Percentiles rank a stretch among this genome's conserved stretches.
phyloP scores from a whole-genome alignment of 2,888 invertebrate species.

The Latrodectus elegans region DNA sequence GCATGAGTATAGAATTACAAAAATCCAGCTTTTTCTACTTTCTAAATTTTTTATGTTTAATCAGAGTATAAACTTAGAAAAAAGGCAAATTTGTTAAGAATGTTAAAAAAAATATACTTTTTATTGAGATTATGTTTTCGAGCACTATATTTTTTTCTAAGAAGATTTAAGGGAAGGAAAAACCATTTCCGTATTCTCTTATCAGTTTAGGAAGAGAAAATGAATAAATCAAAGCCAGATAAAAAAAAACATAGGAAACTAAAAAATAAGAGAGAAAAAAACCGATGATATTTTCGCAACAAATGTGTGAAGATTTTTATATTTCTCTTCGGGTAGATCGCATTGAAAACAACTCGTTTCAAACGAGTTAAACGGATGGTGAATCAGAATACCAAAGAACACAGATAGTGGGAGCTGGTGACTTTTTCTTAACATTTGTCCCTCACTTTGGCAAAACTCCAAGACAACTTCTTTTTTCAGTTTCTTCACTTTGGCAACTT shows the following conservation, averaged over 20 bases:
- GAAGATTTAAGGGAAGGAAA: background rate
- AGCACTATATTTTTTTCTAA: background rate
- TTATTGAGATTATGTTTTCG: background rate
- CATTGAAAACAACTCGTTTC: constrained; percentile 24
- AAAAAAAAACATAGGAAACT: background rate
- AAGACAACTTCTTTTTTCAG: constrained; percentile 12
- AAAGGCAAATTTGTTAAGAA: too few species aligned
- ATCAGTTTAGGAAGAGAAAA: background rate
- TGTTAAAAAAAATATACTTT: too few species aligned
- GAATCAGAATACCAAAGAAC: constrained; percentile 38
- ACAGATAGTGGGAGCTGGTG: constrained; percentile 35
- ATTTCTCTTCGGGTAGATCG: background rate
- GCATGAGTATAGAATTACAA: too few species aligned
- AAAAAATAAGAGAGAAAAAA: background rate
- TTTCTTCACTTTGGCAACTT: constrained; percentile 1
- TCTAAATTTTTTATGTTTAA: too few species aligned
- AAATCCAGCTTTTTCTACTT: too few species aligned
- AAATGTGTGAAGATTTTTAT: background rate
- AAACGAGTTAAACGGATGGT: constrained; percentile 30
- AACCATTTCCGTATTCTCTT: background rate
- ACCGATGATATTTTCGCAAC: background rate
- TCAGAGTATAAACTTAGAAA: too few species aligned
- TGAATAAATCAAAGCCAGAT: background rate
- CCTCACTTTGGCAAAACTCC: constrained; percentile 52
- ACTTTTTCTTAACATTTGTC: constrained; percentile 47